Evolutionary conservation across 2,113 vertebrate genomes (phyloP).

Genomic region (Macquaria ambigua): DNA sequence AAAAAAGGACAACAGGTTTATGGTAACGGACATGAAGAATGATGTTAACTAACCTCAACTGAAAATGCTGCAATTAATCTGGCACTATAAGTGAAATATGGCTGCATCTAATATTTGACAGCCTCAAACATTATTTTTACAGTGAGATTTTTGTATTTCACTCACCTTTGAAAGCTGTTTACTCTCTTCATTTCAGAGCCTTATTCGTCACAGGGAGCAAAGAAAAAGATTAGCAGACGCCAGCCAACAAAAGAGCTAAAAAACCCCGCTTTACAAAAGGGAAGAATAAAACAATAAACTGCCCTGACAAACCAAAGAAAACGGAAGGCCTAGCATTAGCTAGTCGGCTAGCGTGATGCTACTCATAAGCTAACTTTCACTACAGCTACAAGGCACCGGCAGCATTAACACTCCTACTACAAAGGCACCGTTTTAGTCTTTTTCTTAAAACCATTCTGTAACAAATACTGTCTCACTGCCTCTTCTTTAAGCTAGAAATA

Average conservation of each 20-base stretch:
- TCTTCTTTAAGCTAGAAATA: neutral
- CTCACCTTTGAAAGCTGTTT: conserved; percentile 83
- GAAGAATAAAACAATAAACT: conserved; percentile 30
- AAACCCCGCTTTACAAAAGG: neutral
- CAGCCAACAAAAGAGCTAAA: conserved; percentile 8
- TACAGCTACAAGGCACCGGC: conserved; percentile 56
- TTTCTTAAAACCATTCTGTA: conserved; percentile 77
- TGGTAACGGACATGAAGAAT: no score
- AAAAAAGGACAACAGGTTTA: neutral
- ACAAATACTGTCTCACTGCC: conserved; percentile 30
- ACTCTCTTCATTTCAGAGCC: conserved; percentile 62
- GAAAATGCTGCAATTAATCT: neutral
- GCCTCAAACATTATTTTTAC: neutral
- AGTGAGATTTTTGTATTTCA: neutral
- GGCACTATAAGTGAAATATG: no score
- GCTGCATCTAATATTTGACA: no score
- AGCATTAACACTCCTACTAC: conserved; percentile 27
- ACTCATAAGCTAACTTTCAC: conserved; percentile 56
- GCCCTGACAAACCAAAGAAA: conserved; percentile 27
- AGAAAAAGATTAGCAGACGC: neutral
- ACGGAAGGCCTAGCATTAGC: conserved; percentile 67
- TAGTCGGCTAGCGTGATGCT: conserved; percentile 36
- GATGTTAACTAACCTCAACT: neutral
- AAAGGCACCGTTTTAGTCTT: conserved; percentile 74
- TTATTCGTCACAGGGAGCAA: neutral